Evolutionary conservation across 2,113 vertebrate species (phyloP).

Genomic region (Cochlearius cochlearius): DNA sequence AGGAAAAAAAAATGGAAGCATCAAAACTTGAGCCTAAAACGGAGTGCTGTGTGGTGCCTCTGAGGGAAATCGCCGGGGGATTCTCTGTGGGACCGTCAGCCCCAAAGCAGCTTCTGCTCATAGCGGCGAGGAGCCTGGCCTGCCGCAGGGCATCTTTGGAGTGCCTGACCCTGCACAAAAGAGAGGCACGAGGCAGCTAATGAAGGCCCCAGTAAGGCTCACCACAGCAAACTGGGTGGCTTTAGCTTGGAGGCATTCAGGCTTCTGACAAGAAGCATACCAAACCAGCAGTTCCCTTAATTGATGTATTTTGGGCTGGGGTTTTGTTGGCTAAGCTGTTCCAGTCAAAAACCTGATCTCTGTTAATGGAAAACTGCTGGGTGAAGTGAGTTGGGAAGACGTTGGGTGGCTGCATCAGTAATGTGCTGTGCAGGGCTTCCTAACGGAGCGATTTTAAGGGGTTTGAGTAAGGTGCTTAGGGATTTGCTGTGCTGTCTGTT

Average conservation of each 20-base stretch:
- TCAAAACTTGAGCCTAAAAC: neutral
- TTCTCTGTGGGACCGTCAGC: neutral
- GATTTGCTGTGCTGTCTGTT: neutral
- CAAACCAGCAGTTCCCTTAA: neutral
- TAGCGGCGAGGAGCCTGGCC: neutral
- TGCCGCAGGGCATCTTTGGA: neutral
- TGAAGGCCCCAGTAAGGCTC: neutral
- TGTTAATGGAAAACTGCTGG: neutral
- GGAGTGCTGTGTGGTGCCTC: neutral
- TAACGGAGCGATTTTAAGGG: neutral
- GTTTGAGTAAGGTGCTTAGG: neutral
- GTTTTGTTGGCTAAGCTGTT: neutral
- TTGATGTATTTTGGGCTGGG: neutral
- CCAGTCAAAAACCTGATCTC: neutral
- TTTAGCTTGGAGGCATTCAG: neutral
- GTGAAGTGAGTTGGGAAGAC: neutral
- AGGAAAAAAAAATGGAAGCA: neutral
- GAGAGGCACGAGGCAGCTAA: neutral
- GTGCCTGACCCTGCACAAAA: neutral
- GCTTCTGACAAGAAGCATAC: neutral
- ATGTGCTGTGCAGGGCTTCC: neutral
- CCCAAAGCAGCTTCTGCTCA: neutral
- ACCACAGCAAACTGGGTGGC: neutral
- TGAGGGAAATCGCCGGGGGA: neutral
- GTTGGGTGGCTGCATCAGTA: neutral